phyloP scores from a whole-genome alignment of 2,113 vertebrate genomes.

The Heloderma charlesbogerti region DNA sequence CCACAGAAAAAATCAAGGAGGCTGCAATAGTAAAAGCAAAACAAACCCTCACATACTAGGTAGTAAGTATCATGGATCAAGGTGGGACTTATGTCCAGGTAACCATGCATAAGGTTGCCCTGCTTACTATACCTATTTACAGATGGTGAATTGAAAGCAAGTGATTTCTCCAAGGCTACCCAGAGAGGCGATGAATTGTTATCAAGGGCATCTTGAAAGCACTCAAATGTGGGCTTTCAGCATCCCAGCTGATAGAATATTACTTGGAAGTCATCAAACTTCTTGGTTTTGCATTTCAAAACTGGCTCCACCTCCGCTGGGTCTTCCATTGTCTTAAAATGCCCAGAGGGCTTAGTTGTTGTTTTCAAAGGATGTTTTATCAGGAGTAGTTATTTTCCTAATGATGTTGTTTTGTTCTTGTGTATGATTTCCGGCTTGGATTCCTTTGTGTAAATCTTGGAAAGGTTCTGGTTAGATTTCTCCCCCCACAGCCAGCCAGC shows the following conservation, averaged over 20 bases:
- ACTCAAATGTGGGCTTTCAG: background rate
- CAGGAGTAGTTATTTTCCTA: slow-evolving; percentile 15
- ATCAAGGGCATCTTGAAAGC: background rate
- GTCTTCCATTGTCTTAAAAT: background rate
- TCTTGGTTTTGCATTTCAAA: slow-evolving; percentile 17
- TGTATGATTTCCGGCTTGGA: slow-evolving; percentile 21
- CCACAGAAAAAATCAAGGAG: no score
- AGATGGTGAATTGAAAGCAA: background rate
- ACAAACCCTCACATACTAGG: background rate
- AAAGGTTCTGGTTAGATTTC: background rate
- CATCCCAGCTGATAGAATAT: background rate
- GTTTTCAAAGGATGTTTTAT: background rate
- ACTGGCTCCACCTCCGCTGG: background rate
- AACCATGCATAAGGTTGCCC: background rate
- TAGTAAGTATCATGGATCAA: background rate
- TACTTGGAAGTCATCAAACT: background rate
- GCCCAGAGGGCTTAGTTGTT: slow-evolving; percentile 7
- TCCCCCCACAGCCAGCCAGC: background rate
- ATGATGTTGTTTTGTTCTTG: slow-evolving; percentile 34
- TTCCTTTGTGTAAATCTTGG: slow-evolving; percentile 40
- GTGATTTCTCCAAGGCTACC: background rate
- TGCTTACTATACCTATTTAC: background rate
- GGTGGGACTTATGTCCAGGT: background rate
- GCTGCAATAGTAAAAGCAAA: background rate
- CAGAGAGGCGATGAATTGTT: background rate